Evolutionary conservation across 2,113 vertebrate species (phyloP).

Genomic region (Chaetura pelagica): DNA sequence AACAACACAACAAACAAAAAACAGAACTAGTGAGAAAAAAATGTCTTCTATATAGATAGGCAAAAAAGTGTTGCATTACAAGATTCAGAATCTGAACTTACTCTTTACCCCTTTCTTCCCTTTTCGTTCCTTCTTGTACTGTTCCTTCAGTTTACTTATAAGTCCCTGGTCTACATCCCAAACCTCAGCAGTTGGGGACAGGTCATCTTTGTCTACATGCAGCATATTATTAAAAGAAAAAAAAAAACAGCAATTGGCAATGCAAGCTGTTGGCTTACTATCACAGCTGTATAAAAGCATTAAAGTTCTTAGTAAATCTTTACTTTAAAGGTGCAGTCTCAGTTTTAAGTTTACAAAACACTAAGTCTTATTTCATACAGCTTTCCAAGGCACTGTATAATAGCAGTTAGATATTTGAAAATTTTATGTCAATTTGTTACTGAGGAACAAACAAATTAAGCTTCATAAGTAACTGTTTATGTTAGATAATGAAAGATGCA

Average conservation of each 20-base stretch:
- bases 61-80: slow-evolving; percentile 68
- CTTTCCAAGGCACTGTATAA: slow-evolving; percentile 58
- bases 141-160: slow-evolving; percentile 89
- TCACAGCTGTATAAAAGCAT: slow-evolving; percentile 74
- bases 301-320: slow-evolving; percentile 70
- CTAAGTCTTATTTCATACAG: slow-evolving; percentile 31
- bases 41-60: slow-evolving; percentile 49
- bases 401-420: slow-evolving; percentile 48
- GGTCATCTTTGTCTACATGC: slow-evolving; percentile 90
- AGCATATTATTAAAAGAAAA: slow-evolving; percentile 87
- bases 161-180: slow-evolving; percentile 89
- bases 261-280: slow-evolving; percentile 77
- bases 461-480: slow-evolving; percentile 19
- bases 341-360: slow-evolving; percentile 66
- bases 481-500: slow-evolving; percentile 42
- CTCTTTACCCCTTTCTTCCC: slow-evolving; percentile 88
- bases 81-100: slow-evolving; percentile 84
- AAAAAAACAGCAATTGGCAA: slow-evolving; percentile 83
- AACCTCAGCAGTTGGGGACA: slow-evolving; percentile 87
- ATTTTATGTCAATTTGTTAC: slow-evolving; percentile 51
- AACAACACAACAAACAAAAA: not conserved
- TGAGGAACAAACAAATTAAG: slow-evolving; percentile 59
- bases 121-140: slow-evolving; percentile 89
- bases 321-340: slow-evolving; percentile 82
- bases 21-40: slow-evolving; percentile 24